Base-by-base conservation (phyloP, 2,113 vertebrate genomes). In the Spizaetus ornatus region DNA sequence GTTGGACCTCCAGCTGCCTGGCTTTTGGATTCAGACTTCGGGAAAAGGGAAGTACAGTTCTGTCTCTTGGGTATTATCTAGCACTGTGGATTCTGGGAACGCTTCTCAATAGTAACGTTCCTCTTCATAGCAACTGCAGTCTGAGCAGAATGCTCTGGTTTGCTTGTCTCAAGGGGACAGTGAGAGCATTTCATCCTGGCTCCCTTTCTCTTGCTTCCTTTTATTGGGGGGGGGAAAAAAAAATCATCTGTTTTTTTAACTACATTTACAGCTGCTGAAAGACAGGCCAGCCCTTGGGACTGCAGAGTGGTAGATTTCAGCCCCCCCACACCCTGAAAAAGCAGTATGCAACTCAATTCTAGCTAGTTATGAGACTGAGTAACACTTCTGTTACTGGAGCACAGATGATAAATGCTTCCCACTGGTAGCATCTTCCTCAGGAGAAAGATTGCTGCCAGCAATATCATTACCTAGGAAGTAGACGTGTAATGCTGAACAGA, bases 1-100 rank as follows among this genome's bases (percentile, higher is more conserved):
- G 85, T 6, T 52, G 91, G 43, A 92, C 80, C 74, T 92, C 90
- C 95, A 96, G 95, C 94, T 95, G 94, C 95, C 94, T 80, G 92
- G 25, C 17, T 66, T 27, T 95, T 73, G 94, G 91, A 77, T 83
- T 58, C 79, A 45, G 13, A 17, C 91, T 5, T 36, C 0, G 42
- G 65, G 93, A 81, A 80, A 83, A 86, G 77, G 93, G 96, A 95
- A 95, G 63, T 62, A 22, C 80, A 95, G 95, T 73, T 92, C 89
- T 90, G 88, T 77, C 95, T 73, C 88, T 78, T 91, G 94, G 88
- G 93, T 4, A 1, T 88, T 71, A 50, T 88, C 86, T 95, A 97
- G 91, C 88, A 2, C 85, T 10, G 47, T 4, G 34, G 90, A 10
- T 45, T 71, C 86, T 95, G 96, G 90, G 95, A 97, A 72, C 1